Percentiles rank a stretch among this genome's conserved stretches.
phyloP scores from a whole-genome alignment of 2,113 vertebrate species.

The Poeciliopsis occidentalis region DNA sequence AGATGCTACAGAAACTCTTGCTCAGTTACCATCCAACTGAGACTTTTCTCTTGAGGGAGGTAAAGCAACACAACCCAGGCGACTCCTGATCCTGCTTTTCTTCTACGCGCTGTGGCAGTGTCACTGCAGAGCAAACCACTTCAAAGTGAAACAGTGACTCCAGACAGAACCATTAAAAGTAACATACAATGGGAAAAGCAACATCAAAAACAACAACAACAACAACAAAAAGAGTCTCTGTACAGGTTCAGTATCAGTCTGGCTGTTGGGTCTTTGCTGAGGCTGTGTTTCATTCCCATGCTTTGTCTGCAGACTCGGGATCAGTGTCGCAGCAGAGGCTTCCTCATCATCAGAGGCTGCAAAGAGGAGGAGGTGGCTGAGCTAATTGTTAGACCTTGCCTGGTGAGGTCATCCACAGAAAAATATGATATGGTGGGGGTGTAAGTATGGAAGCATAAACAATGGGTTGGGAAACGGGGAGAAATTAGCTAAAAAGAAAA shows the following conservation, averaged over 20 bases:
- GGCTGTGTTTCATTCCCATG: conserved; percentile 48
- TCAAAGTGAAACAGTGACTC: conserved; percentile 18
- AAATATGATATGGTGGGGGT: conserved; percentile 44
- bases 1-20: conserved; percentile 27
- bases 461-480: background rate
- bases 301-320: conserved; percentile 62
- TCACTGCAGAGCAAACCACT: background rate
- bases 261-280: conserved; percentile 41
- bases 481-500: conserved; percentile 25
- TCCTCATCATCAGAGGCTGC: conserved; percentile 96
- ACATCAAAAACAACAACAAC: background rate
- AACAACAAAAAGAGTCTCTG: conserved; percentile 16
- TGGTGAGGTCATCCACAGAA: conserved; percentile 77
- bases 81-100: conserved; percentile 1
- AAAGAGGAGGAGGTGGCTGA: conserved; percentile 98
- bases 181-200: background rate
- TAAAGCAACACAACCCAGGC: conserved; percentile 5
- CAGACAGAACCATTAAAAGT: background rate
- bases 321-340: conserved; percentile 98
- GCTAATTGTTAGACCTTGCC: conserved; percentile 92
- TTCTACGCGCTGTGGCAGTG: background rate
- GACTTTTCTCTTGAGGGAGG: conserved; percentile 25
- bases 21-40: conserved; percentile 31
- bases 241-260: conserved; percentile 39
- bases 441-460: conserved; percentile 31